Conservation (phyloP, 2,113 vertebrate species). For the Rynchops niger region DNA sequence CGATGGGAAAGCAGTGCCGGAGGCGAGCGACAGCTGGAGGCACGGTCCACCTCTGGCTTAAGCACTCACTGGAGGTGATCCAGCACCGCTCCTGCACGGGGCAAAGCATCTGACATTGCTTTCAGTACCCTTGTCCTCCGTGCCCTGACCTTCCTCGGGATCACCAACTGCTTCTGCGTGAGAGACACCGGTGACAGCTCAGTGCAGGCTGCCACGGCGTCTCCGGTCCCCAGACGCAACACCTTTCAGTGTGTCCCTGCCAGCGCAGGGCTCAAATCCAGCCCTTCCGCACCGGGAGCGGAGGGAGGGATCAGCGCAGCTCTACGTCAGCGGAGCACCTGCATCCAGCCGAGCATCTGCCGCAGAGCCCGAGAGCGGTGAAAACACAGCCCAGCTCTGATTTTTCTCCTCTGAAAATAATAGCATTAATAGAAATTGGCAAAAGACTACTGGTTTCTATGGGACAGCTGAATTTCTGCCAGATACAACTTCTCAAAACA, state of each 20-base stretch:
- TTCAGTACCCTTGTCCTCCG: neutral
- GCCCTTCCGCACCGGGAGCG: neutral
- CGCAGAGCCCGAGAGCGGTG: neutral
- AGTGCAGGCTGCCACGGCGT: neutral
- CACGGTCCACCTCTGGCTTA: neutral
- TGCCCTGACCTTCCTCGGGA: neutral
- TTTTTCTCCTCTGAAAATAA: neutral
- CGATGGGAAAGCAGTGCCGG: rapidly evolving
- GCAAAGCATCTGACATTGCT: neutral
- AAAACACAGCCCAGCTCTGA: neutral
- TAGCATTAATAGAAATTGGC: neutral
- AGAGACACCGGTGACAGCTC: neutral
- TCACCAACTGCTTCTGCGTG: neutral
- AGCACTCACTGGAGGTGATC: neutral
- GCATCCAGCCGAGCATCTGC: neutral
- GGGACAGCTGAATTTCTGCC: neutral
- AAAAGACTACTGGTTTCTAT: neutral
- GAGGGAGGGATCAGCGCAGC: neutral
- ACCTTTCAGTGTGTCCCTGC: neutral
- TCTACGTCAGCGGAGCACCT: neutral
- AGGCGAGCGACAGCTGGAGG: neutral
- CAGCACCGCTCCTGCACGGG: neutral
- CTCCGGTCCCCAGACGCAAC: neutral
- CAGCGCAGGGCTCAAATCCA: neutral
- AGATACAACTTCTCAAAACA: neutral